Conservation (phyloP, 2,888 invertebrate species). For the Eumerus sabulonum region DNA sequence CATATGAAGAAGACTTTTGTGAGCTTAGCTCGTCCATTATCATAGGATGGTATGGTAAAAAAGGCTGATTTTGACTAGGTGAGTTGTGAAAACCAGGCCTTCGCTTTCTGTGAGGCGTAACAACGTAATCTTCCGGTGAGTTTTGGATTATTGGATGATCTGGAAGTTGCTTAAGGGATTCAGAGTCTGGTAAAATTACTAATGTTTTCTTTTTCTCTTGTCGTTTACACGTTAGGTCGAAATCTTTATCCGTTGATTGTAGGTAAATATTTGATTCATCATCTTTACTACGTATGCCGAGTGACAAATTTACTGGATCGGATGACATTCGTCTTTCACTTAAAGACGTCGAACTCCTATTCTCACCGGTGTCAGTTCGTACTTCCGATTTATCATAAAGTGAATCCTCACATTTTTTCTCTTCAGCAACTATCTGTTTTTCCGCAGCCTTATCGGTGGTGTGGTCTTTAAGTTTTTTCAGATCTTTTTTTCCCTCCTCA, state of each 20-base stretch:
- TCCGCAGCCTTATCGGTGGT: conserved; percentile 33
- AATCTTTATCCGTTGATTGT: conserved; percentile 73
- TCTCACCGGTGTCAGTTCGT: conserved; percentile 43
- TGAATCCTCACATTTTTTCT: conserved; percentile 49
- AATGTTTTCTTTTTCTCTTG: conserved; percentile 82
- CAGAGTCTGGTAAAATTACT: conserved; percentile 85
- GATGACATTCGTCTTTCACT: conserved; percentile 82
- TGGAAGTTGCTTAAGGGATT: conserved; percentile 81
- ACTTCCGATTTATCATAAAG: conserved; percentile 45
- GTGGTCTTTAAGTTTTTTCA: conserved; percentile 42
- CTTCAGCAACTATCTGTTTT: conserved; percentile 50
- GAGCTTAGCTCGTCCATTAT: conserved; percentile 87
- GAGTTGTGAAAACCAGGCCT: conserved; percentile 93
- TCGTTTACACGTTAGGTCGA: conserved; percentile 72
- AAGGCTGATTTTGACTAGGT: conserved; percentile 92
- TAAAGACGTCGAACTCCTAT: conserved; percentile 57
- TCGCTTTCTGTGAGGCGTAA: conserved; percentile 91
- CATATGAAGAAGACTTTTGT: conserved; percentile 82
- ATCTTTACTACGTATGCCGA: conserved; percentile 81
- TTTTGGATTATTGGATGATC: conserved; percentile 86
- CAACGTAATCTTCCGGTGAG: conserved; percentile 91
- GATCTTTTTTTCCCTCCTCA: conserved; percentile 58
- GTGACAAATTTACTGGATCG: conserved; percentile 90
- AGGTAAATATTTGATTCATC: conserved; percentile 74
- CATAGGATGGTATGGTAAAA: conserved; percentile 89